Conservation (phyloP, 2,797 vertebrate species). For the Luscinia megarhynchos region DNA sequence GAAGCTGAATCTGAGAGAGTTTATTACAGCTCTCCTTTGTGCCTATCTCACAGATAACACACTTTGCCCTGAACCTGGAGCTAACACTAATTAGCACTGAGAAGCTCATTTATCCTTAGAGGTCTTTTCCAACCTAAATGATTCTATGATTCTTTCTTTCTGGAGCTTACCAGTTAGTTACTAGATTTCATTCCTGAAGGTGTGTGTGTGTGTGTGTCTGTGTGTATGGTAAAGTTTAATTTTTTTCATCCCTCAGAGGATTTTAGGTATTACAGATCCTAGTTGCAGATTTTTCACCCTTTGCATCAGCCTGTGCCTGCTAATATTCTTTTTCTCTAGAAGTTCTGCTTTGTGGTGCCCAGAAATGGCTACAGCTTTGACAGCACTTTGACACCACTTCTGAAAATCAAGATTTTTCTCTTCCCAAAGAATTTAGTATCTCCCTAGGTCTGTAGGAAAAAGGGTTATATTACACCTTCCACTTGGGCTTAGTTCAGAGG, state of each 20-base stretch:
- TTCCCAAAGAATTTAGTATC: not conserved
- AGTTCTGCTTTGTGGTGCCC: not conserved
- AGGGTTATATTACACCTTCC: not conserved
- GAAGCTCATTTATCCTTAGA: not conserved
- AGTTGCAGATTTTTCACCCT: not conserved
- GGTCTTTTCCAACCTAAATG: not conserved
- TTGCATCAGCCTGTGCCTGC: not conserved
- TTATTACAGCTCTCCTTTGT: not conserved
- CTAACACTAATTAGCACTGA: not conserved
- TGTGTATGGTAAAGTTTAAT: not conserved
- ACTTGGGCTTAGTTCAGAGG: not conserved
- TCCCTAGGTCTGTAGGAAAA: not conserved
- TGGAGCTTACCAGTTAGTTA: not conserved
- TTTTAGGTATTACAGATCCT: not conserved
- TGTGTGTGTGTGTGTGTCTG: too few species aligned
- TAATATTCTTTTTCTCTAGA: not conserved
- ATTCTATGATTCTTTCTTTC: not conserved
- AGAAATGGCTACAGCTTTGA: not conserved
- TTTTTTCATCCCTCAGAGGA: not conserved
- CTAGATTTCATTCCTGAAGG: not conserved
- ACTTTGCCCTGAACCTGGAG: accelerated
- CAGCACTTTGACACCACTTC: not conserved
- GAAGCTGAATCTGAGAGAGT: not conserved
- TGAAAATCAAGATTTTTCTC: not conserved
- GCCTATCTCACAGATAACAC: not conserved